Evolutionary conservation across 2,797 vertebrate genomes (phyloP), one percentile per base, ranked within the genome.

Genomic region (Periophthalmus magnuspinnatus): DNA sequence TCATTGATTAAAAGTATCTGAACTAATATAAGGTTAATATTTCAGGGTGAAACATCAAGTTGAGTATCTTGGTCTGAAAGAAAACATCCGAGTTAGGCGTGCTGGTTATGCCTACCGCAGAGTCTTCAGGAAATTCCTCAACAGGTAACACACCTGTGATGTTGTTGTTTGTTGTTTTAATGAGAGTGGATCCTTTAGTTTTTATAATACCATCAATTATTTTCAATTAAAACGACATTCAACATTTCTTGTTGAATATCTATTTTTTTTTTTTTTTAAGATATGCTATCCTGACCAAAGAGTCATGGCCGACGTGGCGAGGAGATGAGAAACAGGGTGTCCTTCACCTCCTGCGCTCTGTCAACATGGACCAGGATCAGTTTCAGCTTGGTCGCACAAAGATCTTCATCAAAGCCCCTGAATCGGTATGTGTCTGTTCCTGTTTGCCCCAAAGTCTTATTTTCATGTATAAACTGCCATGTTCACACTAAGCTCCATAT

Each of bases 101-200:
- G 98, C 98, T 79, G 98, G 98, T 61, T 99, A 98, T 14, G 97
- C 98, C 78, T 99, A 99, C 83, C 95, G 98, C 71, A 92, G 98
- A 65, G 60, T 96, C 81, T 99, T 99, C 92, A 92, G 89, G 84
- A 99, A 99, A 89, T 99, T 99, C 89, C 92, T 99, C 64, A 96
- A 97, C 89, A 96, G 97, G 97, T 99, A 92, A 71, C 58, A 1
- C 5, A 13, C 64, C 57, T 72, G 38, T 34, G 2, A 24, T 14
- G 13, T 56, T 36, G 5, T 54, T 28, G 9, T 22, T 57, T 32
- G n/a, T n/a, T n/a, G n/a, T 5, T 57, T 6, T 24, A 32, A 3
- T 22, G n/a, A 24, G 6, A 21, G 9, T 21, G 6, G 2, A 56
- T 7, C 17, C 19, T 56, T 56, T 58, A 19, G 7, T 34, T 59